Percentiles rank a stretch among this genome's conserved stretches.
These are phyloP conservation scores for Drosophila stalkeri DNA, from an alignment of 2,888 invertebrate genomes.

Conservation along the genomic window DNA sequence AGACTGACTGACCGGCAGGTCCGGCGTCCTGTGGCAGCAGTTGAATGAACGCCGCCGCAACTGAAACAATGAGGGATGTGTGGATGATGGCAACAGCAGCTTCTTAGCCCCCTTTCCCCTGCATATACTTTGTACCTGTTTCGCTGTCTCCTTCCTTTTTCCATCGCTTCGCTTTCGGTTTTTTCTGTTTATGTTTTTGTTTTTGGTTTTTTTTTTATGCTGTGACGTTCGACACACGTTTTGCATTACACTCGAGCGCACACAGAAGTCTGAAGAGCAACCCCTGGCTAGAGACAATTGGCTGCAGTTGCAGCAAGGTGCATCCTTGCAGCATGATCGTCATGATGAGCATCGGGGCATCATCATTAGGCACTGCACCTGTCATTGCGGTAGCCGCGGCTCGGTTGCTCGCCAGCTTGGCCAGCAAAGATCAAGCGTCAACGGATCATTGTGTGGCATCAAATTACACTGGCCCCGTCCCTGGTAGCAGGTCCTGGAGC, in stretches of 20 bases:
- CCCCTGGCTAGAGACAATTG: conserved; percentile 35
- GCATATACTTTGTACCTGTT: conserved; percentile 42
- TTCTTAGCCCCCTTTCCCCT: conserved; percentile 1
- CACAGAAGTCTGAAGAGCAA: conserved; percentile 54
- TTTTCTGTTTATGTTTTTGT: neutral
- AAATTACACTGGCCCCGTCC: conserved; percentile 63
- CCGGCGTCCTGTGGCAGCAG: conserved; percentile 42
- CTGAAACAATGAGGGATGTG: conserved; percentile 36
- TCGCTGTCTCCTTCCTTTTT: conserved; percentile 13
- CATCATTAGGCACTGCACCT: conserved; percentile 60
- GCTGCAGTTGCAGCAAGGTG: conserved; percentile 74
- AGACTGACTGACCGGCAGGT: conserved; percentile 21
- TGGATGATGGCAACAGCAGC: conserved; percentile 28
- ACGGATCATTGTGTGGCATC: conserved; percentile 82
- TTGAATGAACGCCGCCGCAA: conserved; percentile 75
- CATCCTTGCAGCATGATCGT: conserved; percentile 59
- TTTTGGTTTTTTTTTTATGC: neutral
- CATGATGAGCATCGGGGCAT: conserved; percentile 22
- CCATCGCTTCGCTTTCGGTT: conserved; percentile 33
- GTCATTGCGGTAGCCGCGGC: conserved; percentile 74
- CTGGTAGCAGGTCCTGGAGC: conserved; percentile 6
- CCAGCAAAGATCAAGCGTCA: conserved; percentile 69
- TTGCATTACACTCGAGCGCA: conserved; percentile 65
- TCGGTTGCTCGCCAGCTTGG: conserved; percentile 42
- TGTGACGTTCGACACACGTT: conserved; percentile 64